These are phyloP conservation scores for Pomacea maculata DNA, from an alignment of 1,140 invertebrate species.

Conservation along the genomic window DNA sequence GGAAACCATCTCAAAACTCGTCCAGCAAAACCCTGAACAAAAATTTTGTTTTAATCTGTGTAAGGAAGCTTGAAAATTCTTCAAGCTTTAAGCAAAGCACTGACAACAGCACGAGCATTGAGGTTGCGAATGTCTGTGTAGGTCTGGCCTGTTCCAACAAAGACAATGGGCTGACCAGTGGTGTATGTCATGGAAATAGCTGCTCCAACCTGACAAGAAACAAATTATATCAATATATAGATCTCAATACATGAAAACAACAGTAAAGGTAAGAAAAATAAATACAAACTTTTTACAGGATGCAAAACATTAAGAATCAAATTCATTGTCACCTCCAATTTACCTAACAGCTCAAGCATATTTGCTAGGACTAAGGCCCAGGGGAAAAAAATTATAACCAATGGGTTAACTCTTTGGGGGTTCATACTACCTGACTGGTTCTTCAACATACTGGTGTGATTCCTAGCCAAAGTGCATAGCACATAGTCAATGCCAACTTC, in stretches of 20 bases:
- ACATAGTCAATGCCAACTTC: not conserved
- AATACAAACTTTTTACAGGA: not conserved
- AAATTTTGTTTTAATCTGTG: too few species aligned
- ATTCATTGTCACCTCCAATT: too few species aligned
- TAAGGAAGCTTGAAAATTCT: not conserved
- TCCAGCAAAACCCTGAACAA: too few species aligned
- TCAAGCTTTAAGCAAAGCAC: constrained; percentile 87
- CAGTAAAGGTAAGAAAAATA: not conserved
- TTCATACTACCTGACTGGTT: too few species aligned
- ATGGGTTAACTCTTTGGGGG: too few species aligned
- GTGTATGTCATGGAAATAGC: constrained; percentile 99
- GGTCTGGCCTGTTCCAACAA: constrained; percentile 99
- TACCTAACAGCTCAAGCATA: too few species aligned
- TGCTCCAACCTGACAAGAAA: constrained; percentile 84
- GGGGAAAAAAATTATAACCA: too few species aligned
- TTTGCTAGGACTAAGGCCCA: too few species aligned
- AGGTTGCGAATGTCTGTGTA: constrained; percentile 97
- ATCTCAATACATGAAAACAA: not conserved
- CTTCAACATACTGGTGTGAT: too few species aligned
- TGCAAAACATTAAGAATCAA: too few species aligned
- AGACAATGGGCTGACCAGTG: constrained; percentile 99
- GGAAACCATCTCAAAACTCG: too few species aligned
- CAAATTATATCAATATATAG: constrained; percentile 14
- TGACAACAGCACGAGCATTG: constrained; percentile 96
- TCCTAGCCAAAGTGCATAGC: not conserved